Conservation (phyloP, 2,797 vertebrate species). For the Natrix natrix region DNA sequence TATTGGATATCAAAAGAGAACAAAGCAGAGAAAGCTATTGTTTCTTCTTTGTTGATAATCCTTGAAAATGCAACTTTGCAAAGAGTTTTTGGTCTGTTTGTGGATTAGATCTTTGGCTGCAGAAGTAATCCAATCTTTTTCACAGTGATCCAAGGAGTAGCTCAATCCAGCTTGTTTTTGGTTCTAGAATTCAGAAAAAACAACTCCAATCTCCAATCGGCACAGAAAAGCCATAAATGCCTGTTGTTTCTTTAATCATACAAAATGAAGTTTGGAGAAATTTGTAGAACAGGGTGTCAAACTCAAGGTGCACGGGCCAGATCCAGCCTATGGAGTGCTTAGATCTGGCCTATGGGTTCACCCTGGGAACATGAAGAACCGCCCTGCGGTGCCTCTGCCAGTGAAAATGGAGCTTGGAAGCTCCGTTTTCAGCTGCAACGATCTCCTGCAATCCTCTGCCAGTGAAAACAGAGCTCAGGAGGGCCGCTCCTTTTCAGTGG, state of each 20-base stretch:
- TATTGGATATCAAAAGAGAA: neutral
- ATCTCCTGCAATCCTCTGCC: too few relatives aligned
- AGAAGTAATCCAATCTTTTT: neutral
- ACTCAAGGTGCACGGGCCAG: too few relatives aligned
- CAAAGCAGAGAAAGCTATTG: neutral
- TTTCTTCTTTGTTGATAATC: neutral
- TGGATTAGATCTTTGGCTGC: neutral
- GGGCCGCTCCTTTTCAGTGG: too few relatives aligned
- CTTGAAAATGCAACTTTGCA: neutral
- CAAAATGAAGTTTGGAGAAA: neutral
- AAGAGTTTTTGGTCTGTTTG: neutral
- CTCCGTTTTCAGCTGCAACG: too few relatives aligned
- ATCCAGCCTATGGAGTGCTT: too few relatives aligned
- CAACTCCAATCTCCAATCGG: neutral
- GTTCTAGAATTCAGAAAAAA: neutral
- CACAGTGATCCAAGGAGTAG: neutral
- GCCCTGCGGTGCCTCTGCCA: too few relatives aligned
- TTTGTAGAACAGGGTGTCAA: neutral
- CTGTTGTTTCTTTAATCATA: neutral
- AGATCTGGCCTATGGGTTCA: too few relatives aligned
- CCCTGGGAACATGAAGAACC: too few relatives aligned
- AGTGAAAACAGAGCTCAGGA: too few relatives aligned
- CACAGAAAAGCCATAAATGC: neutral
- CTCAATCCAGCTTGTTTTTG: neutral
- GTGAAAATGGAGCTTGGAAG: too few relatives aligned